phyloP scores from a whole-genome alignment of 2,888 invertebrate genomes.

The Dichetophora obliterata region DNA sequence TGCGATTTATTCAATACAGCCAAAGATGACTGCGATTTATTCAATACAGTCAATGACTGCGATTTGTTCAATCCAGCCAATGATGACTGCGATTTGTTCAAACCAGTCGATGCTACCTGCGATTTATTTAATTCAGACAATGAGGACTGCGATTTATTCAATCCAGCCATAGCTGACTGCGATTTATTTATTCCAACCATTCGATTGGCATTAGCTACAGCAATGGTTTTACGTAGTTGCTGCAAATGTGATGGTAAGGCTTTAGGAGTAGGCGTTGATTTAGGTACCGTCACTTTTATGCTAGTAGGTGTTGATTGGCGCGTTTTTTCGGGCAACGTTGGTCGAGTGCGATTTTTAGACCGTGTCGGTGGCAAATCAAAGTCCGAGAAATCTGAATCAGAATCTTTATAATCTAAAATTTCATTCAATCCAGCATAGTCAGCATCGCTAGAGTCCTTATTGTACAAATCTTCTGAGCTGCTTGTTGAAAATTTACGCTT shows the following conservation, averaged over 20 bases:
- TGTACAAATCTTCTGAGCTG: conserved; percentile 55
- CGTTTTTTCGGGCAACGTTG: conserved; percentile 1
- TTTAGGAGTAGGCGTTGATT: conserved; percentile 24
- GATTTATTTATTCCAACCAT: not conserved
- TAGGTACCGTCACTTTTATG: conserved; percentile 34
- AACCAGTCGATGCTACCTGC: no score
- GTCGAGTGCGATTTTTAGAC: conserved; percentile 6
- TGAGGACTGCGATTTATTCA: no score
- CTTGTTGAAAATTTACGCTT: conserved; percentile 47
- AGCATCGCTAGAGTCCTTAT: conserved; percentile 52
- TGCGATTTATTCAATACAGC: no score
- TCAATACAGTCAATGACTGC: no score
- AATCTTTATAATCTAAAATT: conserved; percentile 54
- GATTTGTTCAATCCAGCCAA: no score
- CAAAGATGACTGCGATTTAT: no score
- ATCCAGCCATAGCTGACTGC: not conserved
- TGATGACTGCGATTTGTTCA: no score
- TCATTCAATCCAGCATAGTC: conserved; percentile 51
- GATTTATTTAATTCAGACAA: no score
- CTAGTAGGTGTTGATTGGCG: conserved; percentile 19
- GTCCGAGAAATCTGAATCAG: conserved; percentile 53
- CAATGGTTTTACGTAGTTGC: conserved; percentile 55
- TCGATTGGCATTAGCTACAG: conserved; percentile 48
- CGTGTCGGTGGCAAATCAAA: conserved; percentile 43
- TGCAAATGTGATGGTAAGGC: conserved; percentile 53